These are phyloP conservation scores for Leptopilina clavipes DNA, from an alignment of 1,140 invertebrate species.

Conservation along the genomic window DNA sequence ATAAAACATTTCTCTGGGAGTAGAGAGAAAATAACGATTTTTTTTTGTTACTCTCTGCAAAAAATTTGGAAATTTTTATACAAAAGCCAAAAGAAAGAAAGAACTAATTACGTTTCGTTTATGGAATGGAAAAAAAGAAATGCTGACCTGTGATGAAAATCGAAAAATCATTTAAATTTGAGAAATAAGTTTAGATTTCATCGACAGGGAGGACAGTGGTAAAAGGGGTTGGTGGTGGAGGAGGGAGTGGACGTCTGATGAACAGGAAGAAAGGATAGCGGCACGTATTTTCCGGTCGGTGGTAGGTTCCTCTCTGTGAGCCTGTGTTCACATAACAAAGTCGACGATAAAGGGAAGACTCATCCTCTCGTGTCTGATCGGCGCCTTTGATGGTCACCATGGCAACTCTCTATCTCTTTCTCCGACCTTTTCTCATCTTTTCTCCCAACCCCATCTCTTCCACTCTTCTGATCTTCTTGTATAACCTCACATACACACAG, in stretches of 20 bases:
- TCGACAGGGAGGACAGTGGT: background rate
- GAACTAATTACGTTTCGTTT: too few relatives aligned
- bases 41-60: too few relatives aligned
- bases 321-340: slow-evolving; percentile 49
- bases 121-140: too few relatives aligned
- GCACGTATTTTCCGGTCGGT: slow-evolving; percentile 58
- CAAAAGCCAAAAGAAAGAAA: too few relatives aligned
- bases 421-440: slow-evolving; percentile 35
- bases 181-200: background rate
- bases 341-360: slow-evolving; percentile 55
- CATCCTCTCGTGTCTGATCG: slow-evolving; percentile 58
- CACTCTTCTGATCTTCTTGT: slow-evolving; percentile 34
- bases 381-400: slow-evolving; percentile 67
- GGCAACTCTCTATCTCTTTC: slow-evolving; percentile 56
- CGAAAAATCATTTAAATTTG: slow-evolving; percentile 6
- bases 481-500: background rate
- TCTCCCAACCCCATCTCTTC: slow-evolving; percentile 34
- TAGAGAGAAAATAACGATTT: too few relatives aligned
- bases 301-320: slow-evolving; percentile 46
- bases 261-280: slow-evolving; percentile 39
- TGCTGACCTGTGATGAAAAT: too few relatives aligned
- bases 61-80: too few relatives aligned
- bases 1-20: too few relatives aligned
- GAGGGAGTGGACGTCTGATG: too few relatives aligned
- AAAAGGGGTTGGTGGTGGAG: slow-evolving; percentile 1